Percentiles rank a stretch among this genome's conserved stretches.
These are phyloP conservation scores for Oreortyx pictus DNA, from an alignment of 2,797 vertebrate genomes.

Conservation along the genomic window DNA sequence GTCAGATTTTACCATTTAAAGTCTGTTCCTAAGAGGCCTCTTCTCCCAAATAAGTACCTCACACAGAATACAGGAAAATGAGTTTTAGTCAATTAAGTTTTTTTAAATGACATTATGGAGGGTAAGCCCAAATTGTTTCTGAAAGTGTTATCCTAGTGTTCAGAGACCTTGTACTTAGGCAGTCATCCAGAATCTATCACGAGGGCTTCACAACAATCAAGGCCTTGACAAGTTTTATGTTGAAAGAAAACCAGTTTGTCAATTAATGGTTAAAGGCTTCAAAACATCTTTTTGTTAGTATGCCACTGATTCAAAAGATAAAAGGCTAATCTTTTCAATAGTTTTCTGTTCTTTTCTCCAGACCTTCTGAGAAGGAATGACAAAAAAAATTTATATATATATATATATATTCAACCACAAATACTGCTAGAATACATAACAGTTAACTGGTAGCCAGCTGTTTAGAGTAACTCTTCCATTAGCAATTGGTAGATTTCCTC, in stretches of 20 bases:
- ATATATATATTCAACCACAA: not conserved
- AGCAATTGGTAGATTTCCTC: slow-evolving; percentile 51
- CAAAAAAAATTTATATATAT: not conserved
- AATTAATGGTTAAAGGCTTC: slow-evolving; percentile 69
- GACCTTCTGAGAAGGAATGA: not conserved
- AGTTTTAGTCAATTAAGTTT: slow-evolving; percentile 64
- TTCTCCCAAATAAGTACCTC: slow-evolving; percentile 13
- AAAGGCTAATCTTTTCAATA: slow-evolving; percentile 60
- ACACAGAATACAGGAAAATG: slow-evolving; percentile 26
- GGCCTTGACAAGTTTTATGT: slow-evolving; percentile 59
- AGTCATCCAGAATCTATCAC: slow-evolving; percentile 55
- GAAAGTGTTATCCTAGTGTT: slow-evolving; percentile 47
- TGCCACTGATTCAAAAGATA: slow-evolving; percentile 61
- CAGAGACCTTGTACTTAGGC: slow-evolving; percentile 57
- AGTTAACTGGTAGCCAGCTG: slow-evolving; percentile 25
- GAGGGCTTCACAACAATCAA: slow-evolving; percentile 53
- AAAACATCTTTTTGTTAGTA: slow-evolving; percentile 72
- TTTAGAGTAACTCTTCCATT: slow-evolving; percentile 53
- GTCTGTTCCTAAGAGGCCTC: not conserved
- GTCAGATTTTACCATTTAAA: slow-evolving; percentile 45
- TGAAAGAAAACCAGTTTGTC: slow-evolving; percentile 71
- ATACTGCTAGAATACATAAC: slow-evolving; percentile 40
- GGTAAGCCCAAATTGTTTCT: slow-evolving; percentile 45
- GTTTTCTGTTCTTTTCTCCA: slow-evolving; percentile 55
- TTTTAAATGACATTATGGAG: slow-evolving; percentile 61